Evolutionary conservation across 2,888 invertebrate genomes (phyloP).

Genomic region (Acanthosepion lycidas): DNA sequence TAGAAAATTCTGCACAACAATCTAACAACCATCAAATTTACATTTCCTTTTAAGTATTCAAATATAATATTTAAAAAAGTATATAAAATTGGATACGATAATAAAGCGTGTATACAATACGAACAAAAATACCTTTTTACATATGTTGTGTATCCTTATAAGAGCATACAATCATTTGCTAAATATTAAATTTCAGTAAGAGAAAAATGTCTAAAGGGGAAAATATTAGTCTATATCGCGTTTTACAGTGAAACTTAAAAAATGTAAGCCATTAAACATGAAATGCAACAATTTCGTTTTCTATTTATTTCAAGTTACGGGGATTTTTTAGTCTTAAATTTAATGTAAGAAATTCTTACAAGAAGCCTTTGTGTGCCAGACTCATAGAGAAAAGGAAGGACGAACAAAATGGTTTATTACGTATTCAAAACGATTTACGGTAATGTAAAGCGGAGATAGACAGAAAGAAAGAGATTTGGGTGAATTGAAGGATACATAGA

Average conservation of each 20-base stretch:
- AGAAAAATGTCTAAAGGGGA: neutral
- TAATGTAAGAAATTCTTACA: neutral
- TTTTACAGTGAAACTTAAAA: neutral
- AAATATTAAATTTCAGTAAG: neutral
- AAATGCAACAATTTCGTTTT: neutral
- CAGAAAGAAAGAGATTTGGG: neutral
- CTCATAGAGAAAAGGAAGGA: neutral
- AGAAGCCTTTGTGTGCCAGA: neutral
- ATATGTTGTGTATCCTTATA: neutral
- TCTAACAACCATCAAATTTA: neutral
- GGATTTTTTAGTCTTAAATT: neutral
- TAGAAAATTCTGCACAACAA: neutral
- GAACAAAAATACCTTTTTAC: neutral
- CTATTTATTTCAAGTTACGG: constrained; percentile 6
- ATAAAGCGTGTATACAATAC: constrained; percentile 15
- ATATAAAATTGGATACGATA: neutral
- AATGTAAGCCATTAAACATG: neutral
- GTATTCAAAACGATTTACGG: neutral
- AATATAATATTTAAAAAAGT: neutral
- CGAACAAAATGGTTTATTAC: neutral
- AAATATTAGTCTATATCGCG: neutral
- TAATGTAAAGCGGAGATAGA: neutral
- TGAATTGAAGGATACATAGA: neutral
- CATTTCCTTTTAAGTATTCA: neutral
- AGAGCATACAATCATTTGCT: neutral